Conservation (phyloP, 2,888 invertebrate species). For the Clistopyga incitator region DNA sequence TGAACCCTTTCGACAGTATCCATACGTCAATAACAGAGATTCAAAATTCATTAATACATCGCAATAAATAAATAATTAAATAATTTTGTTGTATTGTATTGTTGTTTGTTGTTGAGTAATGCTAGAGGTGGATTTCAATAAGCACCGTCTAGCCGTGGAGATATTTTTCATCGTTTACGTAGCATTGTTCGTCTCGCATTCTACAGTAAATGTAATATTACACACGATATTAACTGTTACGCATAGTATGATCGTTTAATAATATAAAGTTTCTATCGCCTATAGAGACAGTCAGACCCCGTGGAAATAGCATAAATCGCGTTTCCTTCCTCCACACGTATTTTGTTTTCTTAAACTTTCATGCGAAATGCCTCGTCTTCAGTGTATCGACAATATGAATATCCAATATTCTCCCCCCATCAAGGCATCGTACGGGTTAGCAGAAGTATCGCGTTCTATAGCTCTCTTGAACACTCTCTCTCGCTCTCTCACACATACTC, state of each 20-base stretch:
- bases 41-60: slow-evolving; percentile 80
- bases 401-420: slow-evolving; percentile 39
- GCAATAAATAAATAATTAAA: slow-evolving; percentile 84
- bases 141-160: slow-evolving; percentile 70
- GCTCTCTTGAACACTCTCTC: slow-evolving; percentile 25
- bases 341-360: slow-evolving; percentile 13
- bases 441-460: slow-evolving; percentile 56
- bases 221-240: slow-evolving; percentile 83
- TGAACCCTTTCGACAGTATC: slow-evolving; percentile 76
- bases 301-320: slow-evolving; percentile 63
- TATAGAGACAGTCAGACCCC: slow-evolving; percentile 78
- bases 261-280: slow-evolving; percentile 81
- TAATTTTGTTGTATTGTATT: slow-evolving; percentile 73
- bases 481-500: not conserved
- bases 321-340: slow-evolving; percentile 63
- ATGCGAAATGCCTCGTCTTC: slow-evolving; percentile 42
- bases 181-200: slow-evolving; percentile 76
- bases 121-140: slow-evolving; percentile 77
- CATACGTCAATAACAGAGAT: slow-evolving; percentile 79
- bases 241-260: slow-evolving; percentile 81
- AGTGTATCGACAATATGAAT: slow-evolving; percentile 40
- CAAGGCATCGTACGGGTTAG: slow-evolving; percentile 59
- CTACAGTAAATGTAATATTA: slow-evolving; percentile 83
- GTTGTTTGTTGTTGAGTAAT: slow-evolving; percentile 71
- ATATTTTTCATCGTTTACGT: slow-evolving; percentile 72